Evolutionary conservation across 1,140 invertebrate genomes (phyloP).

Genomic region (Parapsyche elsis): DNA sequence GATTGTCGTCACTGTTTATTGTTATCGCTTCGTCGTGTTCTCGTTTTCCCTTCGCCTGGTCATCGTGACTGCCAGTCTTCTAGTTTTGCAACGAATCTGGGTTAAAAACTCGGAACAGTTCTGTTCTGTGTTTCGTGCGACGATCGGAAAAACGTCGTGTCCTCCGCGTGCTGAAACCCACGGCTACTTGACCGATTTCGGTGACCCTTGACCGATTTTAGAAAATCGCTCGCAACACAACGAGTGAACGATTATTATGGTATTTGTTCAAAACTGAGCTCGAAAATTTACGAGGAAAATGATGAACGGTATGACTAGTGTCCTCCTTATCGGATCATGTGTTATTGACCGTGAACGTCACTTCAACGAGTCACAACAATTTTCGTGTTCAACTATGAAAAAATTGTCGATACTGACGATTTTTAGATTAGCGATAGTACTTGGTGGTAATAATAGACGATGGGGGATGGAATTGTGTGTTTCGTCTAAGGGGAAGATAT

Average conservation of each 20-base stretch:
- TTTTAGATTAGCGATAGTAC: no score
- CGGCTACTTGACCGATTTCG: constrained; percentile 7
- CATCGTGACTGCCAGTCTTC: constrained; percentile 23
- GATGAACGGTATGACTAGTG: not conserved
- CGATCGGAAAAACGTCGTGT: not conserved
- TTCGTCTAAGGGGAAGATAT: no score
- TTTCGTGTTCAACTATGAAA: no score
- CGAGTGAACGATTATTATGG: not conserved
- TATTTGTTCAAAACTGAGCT: not conserved
- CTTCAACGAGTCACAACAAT: not conserved
- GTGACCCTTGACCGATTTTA: constrained; percentile 22
- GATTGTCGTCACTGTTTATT: constrained; percentile 1
- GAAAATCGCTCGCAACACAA: not conserved
- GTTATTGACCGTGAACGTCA: not conserved
- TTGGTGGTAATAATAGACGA: no score
- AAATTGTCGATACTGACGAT: no score
- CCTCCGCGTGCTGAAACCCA: constrained; percentile 1
- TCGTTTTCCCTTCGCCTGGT: constrained; percentile 28
- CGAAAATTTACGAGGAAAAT: not conserved
- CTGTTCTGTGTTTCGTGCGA: not conserved
- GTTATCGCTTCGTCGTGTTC: constrained; percentile 13
- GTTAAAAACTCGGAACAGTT: constrained; percentile 16
- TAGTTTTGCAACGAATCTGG: constrained; percentile 13
- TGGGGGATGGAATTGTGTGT: no score
- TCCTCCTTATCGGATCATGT: constrained; percentile 9